phyloP scores from a whole-genome alignment of 2,888 invertebrate genomes.

The Microctonus hyperodae region DNA sequence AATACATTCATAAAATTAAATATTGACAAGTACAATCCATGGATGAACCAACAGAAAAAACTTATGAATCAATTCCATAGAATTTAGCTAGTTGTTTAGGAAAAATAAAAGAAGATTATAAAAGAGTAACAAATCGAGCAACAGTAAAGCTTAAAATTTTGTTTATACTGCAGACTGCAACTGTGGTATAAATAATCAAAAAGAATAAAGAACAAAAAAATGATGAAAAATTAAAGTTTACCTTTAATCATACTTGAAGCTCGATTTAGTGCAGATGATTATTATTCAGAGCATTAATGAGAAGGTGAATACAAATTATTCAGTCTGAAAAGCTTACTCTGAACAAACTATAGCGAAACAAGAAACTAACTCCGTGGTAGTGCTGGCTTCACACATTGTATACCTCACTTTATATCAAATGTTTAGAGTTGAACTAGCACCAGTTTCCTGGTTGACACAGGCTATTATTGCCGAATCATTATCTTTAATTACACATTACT shows the following conservation, averaged over 20 bases:
- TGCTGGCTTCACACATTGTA: neutral
- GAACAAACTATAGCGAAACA: neutral
- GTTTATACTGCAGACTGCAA: neutral
- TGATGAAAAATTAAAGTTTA: neutral
- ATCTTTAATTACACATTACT: too few relatives aligned
- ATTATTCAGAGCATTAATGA: neutral
- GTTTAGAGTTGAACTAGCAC: neutral
- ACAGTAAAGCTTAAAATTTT: neutral
- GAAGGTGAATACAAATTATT: slow-evolving; percentile 20
- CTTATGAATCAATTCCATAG: neutral
- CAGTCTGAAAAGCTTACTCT: neutral
- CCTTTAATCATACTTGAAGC: slow-evolving; percentile 3
- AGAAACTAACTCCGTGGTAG: neutral
- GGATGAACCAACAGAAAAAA: neutral
- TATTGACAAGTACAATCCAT: too few relatives aligned
- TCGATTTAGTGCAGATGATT: slow-evolving; percentile 17
- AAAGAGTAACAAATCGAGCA: neutral
- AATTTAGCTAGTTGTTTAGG: neutral
- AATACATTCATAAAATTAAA: too few relatives aligned
- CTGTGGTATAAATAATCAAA: neutral
- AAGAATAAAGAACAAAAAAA: neutral
- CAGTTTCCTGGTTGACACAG: too few relatives aligned
- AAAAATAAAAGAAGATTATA: neutral
- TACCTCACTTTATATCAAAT: neutral
- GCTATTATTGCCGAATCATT: too few relatives aligned